A percentile compares a stretch with the other conserved stretches of the same genome.
Evolutionary conservation across 2,888 invertebrate genomes (phyloP).

Genomic region (Nudaria mundana): DNA sequence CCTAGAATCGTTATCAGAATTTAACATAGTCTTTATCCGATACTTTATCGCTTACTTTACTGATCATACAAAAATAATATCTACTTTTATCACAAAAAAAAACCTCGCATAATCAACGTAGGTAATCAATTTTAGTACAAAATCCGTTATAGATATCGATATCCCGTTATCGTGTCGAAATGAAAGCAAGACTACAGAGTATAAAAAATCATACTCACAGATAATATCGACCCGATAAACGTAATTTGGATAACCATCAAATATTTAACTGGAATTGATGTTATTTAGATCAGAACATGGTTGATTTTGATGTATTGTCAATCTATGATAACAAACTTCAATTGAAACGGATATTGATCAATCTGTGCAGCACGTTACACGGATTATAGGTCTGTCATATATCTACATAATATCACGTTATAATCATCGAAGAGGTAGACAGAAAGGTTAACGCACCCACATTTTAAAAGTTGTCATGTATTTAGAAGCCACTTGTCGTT

Average conservation of each 20-base stretch:
- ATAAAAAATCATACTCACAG: slow-evolving; percentile 49
- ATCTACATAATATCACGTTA: slow-evolving; percentile 41
- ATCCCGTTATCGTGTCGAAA: slow-evolving; percentile 48
- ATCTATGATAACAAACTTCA: slow-evolving; percentile 41
- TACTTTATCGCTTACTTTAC: slow-evolving; percentile 52
- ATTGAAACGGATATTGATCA: slow-evolving; percentile 51
- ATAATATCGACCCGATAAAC: slow-evolving; percentile 41
- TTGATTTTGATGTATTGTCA: slow-evolving; percentile 42
- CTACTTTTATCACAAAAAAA: slow-evolving; percentile 44
- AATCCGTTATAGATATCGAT: slow-evolving; percentile 52
- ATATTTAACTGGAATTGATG: slow-evolving; percentile 33
- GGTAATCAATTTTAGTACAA: slow-evolving; percentile 64
- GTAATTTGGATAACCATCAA: slow-evolving; percentile 42
- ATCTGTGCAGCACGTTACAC: slow-evolving; percentile 43
- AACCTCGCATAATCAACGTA: slow-evolving; percentile 54
- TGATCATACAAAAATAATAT: slow-evolving; percentile 56
- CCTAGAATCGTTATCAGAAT: slow-evolving; percentile 36
- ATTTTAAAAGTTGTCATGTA: no score
- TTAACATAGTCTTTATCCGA: slow-evolving; percentile 47
- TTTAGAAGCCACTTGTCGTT: no score
- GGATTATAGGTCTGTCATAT: no score
- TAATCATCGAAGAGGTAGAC: no score
- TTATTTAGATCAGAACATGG: slow-evolving; percentile 44
- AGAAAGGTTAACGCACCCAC: no score
- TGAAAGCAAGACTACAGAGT: slow-evolving; percentile 53